Percentiles rank a stretch among this genome's conserved stretches.
Evolutionary conservation across 1,140 invertebrate species (phyloP).

Genomic region (Sycobia sp.): DNA sequence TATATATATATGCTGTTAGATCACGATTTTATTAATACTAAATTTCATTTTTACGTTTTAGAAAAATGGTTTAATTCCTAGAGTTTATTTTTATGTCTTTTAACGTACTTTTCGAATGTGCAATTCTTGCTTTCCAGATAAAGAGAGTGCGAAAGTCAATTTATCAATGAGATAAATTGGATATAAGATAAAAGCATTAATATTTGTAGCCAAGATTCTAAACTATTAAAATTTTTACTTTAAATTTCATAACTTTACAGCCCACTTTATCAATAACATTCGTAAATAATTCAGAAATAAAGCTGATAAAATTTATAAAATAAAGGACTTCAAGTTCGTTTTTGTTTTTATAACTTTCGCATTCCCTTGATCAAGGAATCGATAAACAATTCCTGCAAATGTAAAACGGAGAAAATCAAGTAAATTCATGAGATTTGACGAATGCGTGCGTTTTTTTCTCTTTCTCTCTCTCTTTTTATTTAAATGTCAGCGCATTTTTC

Average conservation of each 20-base stretch:
- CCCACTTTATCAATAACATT: not conserved
- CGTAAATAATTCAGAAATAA: too few relatives aligned
- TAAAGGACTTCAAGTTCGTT: not conserved
- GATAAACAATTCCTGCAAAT: too few relatives aligned
- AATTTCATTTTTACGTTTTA: not conserved
- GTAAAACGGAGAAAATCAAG: too few relatives aligned
- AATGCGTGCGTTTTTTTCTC: not conserved
- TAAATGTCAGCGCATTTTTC: too few relatives aligned
- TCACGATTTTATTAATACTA: too few relatives aligned
- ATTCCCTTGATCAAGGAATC: not conserved
- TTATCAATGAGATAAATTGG: too few relatives aligned
- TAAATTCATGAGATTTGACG: too few relatives aligned
- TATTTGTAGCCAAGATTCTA: too few relatives aligned
- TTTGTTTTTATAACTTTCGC: constrained; percentile 7
- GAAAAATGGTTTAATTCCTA: not conserved
- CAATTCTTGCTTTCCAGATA: not conserved
- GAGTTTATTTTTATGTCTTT: not conserved
- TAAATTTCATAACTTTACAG: not conserved
- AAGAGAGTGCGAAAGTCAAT: constrained; percentile 4
- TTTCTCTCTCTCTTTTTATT: too few relatives aligned
- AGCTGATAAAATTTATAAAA: too few relatives aligned
- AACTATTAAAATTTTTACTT: not conserved
- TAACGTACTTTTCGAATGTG: not conserved
- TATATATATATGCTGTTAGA: too few relatives aligned
- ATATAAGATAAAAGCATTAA: too few relatives aligned